Evolutionary conservation across 2,113 vertebrate species (phyloP).

Genomic region (Grallaria varia): DNA sequence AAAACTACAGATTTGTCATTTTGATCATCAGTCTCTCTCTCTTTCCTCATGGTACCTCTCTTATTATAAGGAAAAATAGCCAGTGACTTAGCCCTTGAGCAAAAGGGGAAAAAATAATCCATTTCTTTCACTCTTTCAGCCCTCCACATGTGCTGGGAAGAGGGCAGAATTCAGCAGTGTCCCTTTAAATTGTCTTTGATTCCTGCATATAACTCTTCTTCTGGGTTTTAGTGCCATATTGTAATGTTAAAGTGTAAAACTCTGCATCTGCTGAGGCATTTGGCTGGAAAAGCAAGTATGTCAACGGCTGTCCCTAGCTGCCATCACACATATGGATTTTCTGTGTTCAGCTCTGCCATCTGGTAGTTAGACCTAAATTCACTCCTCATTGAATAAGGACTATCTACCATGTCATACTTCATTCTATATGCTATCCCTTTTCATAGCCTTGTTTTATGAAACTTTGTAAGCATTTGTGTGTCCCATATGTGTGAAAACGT

Average conservation of each 20-base stretch:
- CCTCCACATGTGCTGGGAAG: background rate
- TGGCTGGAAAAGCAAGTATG: constrained; percentile 79
- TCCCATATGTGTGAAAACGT: background rate
- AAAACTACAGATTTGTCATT: accelerated
- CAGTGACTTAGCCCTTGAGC: background rate
- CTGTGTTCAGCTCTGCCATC: constrained; percentile 78
- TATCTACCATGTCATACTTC: constrained; percentile 66
- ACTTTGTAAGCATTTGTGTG: constrained; percentile 11
- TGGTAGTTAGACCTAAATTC: constrained; percentile 73
- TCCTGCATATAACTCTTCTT: constrained; percentile 65
- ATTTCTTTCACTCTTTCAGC: background rate
- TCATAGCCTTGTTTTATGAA: constrained; percentile 23
- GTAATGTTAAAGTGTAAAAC: constrained; percentile 79
- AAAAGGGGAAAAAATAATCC: background rate
- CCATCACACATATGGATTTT: constrained; percentile 80
- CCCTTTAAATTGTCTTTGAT: constrained; percentile 71
- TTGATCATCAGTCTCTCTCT: background rate
- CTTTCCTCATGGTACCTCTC: background rate
- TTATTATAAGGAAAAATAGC: background rate
- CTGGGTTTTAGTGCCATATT: constrained; percentile 75
- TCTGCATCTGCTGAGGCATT: constrained; percentile 79
- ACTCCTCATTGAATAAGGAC: constrained; percentile 75
- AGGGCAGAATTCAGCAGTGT: constrained; percentile 24
- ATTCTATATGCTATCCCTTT: constrained; percentile 51
- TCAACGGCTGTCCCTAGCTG: constrained; percentile 72